Evolutionary conservation across 1,140 invertebrate species (phyloP), one percentile per base, ranked within the genome.

Genomic region (Bombus confusus): DNA sequence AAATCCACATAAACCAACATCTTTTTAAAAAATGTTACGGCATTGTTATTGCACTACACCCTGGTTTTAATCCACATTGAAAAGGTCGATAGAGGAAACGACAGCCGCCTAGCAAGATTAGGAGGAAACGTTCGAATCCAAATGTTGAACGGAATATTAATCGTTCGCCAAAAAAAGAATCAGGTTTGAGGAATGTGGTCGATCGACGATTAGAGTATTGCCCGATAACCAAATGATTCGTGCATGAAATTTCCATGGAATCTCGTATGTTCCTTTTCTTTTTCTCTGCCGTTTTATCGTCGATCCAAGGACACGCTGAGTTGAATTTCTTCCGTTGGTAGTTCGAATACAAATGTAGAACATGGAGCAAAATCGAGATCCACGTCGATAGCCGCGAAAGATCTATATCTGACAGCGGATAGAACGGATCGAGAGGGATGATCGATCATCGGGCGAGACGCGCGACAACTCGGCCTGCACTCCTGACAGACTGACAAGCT

Each of bases 391-490:
- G 34, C 37, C 34, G n/a, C 28, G 69, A 12, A 34, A 75, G 84
- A 85, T 85, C 84, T 74, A 57, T 80, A 85, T 85, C 84, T 75
- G 84, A 68, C 84, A 74, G 59, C 22, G 22, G 69, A 59, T 47
- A 85, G 73, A 80, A 74, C 80, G 64, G 81, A 84, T 84, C 81
- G 85, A 83, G 39, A n/a, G 69, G 83, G n/a, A 52, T 57, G 86
- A 87, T 87, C 77, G 86, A 87, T 87, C 83, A 81, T 64, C 25
- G 57, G 15, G 34, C 57, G 83, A 77, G 83, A 75, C 71, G 57
- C 25, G 72, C 79, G 84, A 85, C 80, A 69, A 72, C 28, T 75
- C 78, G 59, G 72, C n/a, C 31, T 22, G 75, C 47, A 41, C 64
- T 66, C 57, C n/a, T 25, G 81, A 72, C 75, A 66, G 76, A 82